Base-by-base conservation (phyloP, 2,888 invertebrate species). In the Oeneis ivallda region DNA sequence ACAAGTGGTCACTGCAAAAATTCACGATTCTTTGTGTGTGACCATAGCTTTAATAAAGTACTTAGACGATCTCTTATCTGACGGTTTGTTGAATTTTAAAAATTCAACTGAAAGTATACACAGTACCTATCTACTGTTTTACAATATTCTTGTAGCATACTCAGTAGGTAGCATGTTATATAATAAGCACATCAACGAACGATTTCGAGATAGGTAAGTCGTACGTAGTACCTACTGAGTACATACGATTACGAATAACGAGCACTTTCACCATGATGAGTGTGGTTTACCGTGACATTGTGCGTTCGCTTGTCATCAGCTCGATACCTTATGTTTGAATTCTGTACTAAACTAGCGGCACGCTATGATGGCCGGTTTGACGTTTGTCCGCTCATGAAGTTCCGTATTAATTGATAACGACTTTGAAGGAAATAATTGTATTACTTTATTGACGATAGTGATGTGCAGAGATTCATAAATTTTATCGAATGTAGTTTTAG, bases 181-280 rank as follows among this genome's bases (percentile, higher is more conserved):
- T 63, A 69, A 70, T 45, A 19, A 37, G 50, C 49, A 59, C 62
- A 62, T 62, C 63, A 65, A 47, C 61, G 60, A 47, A 66, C 62
- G 65, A 64, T 61, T 64, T 65, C 61, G 63, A 70, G 72, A 68
- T 70, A 64, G 15, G 19, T n/a, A n/a, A n/a, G n/a, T n/a, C n/a
- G n/a, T n/a, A n/a, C n/a, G n/a, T n/a, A n/a, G n/a, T 56, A 19
- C 37, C 26, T 26, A n/a, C n/a, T n/a, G 32, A 34, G 6, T 37
- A 9, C 11, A 11, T 47, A 47, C 59, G 64, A 68, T 66, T 72
- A 72, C 70, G 71, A 73, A 71, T 72, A 72, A 73, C 70, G 70
- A 74, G 69, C 72, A 81, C 83, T 83, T 83, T 83, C 83, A 79
- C 80, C 72, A 47, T 61, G 63, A 66, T 70, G 67, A 73, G 72